These are phyloP conservation scores for Ephestia elutella DNA, from an alignment of 1,140 invertebrate genomes.

Conservation along the genomic window DNA sequence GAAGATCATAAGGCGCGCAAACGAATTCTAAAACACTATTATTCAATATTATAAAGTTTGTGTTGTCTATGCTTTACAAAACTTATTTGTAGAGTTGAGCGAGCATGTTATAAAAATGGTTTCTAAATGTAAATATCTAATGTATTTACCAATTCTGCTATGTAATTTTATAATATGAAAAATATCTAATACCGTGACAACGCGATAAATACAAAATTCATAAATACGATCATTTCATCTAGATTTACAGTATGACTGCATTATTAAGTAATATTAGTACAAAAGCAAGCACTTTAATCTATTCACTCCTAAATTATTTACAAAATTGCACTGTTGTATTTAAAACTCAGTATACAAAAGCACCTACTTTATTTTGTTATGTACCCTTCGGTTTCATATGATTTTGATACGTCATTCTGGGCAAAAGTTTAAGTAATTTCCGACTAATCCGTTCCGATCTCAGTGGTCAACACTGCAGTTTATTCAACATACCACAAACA, in stretches of 20 bases:
- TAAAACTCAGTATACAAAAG: constrained; percentile 31
- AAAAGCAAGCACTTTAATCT: constrained; percentile 1
- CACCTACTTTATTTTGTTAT: constrained; percentile 24
- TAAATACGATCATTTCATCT: constrained; percentile 2
- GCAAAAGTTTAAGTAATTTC: neutral
- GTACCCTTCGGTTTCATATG: neutral
- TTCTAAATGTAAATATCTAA: neutral
- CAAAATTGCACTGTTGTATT: constrained; percentile 44
- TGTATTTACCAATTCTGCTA: neutral
- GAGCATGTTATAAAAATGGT: neutral
- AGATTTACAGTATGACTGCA: constrained; percentile 4
- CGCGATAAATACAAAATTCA: constrained; percentile 6
- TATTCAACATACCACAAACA: neutral
- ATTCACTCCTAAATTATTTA: constrained; percentile 28
- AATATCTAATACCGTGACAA: neutral
- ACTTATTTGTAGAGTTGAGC: neutral
- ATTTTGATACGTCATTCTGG: neutral
- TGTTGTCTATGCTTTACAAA: neutral
- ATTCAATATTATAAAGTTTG: neutral
- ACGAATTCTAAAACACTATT: neutral
- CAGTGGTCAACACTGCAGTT: neutral
- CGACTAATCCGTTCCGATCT: neutral
- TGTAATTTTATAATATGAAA: neutral
- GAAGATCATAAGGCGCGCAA: neutral
- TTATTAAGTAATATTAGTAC: neutral